Base-by-base conservation (phyloP, 2,797 vertebrate genomes). In the Sebastes oblongus region DNA sequence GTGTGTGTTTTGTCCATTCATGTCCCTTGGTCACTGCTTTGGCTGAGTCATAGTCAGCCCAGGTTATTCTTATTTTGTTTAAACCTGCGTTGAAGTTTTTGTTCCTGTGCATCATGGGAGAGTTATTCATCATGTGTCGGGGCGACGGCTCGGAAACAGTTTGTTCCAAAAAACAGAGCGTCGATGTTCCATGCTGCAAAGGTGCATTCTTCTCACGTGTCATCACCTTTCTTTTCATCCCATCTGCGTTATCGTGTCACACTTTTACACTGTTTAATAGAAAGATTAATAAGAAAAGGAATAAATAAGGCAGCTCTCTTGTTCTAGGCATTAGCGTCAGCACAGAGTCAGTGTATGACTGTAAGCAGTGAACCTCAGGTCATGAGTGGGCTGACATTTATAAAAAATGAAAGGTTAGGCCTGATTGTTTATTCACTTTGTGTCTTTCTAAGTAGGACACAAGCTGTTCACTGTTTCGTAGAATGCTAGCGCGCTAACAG, bases 21-120 rank as follows among this genome's bases (percentile, higher is more conserved):
- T n/a, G 20, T 80, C 66, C 72, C 50, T 62, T 75, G 70, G 80
- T 82, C 78, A 78, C 74, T 62, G 46, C 75, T 75, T 85, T 52
- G 56, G 68, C 62, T 77, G 67, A 89, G 77, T 84, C 87, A 86
- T 66, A 72, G 84, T 85, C 84, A 76, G 77, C 56, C n/a, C 54
- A 25, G 81, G 73, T 85, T 79, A 77, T 81, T 70, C 58, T 65
- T 81, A 56, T 84, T 83, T 76, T 54, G n/a, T 12, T 24, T 69
- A 66, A 83, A 81, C 46, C 14, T 75, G 46, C 4, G 42, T 42
- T 39, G 71, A 87, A 46, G 68, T 83, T 85, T 72, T 72, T 82
- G 88, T 85, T 81, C 73, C 78, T 78, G 59, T 71, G 74, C 65
- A 71, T 89, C 73, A 78, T 29, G 25, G 54, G 18, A 66, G 52